Evolutionary conservation across 2,797 vertebrate species (phyloP), one percentile per base, ranked within the genome.

Genomic region (Micromesistius poutassou): DNA sequence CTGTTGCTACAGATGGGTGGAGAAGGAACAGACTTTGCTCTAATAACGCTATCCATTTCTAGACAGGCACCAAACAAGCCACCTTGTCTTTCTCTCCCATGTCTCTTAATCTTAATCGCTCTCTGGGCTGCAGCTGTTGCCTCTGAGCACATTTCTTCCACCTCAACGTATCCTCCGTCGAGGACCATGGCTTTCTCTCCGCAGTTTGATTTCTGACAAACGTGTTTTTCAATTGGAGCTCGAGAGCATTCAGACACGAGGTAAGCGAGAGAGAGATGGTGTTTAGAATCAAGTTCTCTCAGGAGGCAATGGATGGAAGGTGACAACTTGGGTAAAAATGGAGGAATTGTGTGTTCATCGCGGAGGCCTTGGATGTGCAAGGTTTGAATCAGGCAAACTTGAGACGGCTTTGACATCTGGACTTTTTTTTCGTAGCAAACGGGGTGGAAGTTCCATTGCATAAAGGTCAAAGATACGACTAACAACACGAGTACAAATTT

Each of bases 1-100:
- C 90, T 92, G 90, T 83, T 85, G 42, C 62, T 86, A 77, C 92
- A 93, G 89, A 93, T 91, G 91, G 85, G 81, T 78, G 81, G 84
- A 62, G 55, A 62, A 62, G 55, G 77, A 87, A 82, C 80, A 79
- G 77, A 80, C 86, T 87, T 80, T 76, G 55, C 81, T 87, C 79
- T 83, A 87, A 89, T 85, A 85, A 85, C 80, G 81, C 81, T 72
- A 85, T 91, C 83, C 84, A 89, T 90, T 91, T 91, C 79, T 72
- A 87, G 83, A 79, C 82, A 90, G 86, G 78, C 78, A 81, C 84
- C 86, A 83, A 81, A 86, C 77, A 84, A 86, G 72, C 55, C 40
- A 78, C 77, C 79, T 77, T 76, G 79, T 40, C 62, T 79, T 73
- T 79, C n/a, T 78, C 78, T 80, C 31, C 75, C 42, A 2, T 62